A percentile compares a stretch with the other conserved stretches of the same genome.
Evolutionary conservation across 1,140 invertebrate species (phyloP).

Genomic region (Pogonognathellus flavescens): DNA sequence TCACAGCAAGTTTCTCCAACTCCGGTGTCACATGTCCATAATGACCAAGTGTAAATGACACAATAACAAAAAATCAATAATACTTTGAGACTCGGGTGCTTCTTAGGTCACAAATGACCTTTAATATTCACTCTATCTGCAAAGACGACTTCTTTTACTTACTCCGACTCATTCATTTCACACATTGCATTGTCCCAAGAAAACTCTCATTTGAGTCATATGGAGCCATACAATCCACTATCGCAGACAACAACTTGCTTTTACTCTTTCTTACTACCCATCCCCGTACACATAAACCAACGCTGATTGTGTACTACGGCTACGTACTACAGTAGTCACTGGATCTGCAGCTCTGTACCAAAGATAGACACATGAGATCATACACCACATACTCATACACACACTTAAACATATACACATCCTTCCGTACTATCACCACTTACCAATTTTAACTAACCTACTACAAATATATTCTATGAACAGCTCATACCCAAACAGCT

Average conservation of each 20-base stretch:
- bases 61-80: conserved; percentile 64
- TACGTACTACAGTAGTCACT: background rate
- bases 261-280: conserved; percentile 21
- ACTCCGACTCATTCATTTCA: conserved; percentile 50
- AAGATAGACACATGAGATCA: background rate
- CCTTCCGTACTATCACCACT: too few species aligned
- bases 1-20: conserved; percentile 62
- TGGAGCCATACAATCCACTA: conserved; percentile 35
- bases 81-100: conserved; percentile 51
- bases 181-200: conserved; percentile 43
- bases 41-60: conserved; percentile 67
- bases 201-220: conserved; percentile 44
- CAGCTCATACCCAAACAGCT: background rate
- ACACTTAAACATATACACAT: too few species aligned
- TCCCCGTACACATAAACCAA: background rate
- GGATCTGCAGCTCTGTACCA: background rate
- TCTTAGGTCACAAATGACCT: conserved; percentile 49
- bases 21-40: conserved; percentile 64
- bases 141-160: conserved; percentile 47
- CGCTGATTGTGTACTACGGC: background rate
- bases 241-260: conserved; percentile 38
- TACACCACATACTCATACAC: conserved; percentile 1
- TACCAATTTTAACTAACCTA: too few species aligned
- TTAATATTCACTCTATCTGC: conserved; percentile 50
- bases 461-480: too few species aligned